Base-by-base conservation (phyloP, 2,797 vertebrate genomes). In the Periophthalmus magnuspinnatus region DNA sequence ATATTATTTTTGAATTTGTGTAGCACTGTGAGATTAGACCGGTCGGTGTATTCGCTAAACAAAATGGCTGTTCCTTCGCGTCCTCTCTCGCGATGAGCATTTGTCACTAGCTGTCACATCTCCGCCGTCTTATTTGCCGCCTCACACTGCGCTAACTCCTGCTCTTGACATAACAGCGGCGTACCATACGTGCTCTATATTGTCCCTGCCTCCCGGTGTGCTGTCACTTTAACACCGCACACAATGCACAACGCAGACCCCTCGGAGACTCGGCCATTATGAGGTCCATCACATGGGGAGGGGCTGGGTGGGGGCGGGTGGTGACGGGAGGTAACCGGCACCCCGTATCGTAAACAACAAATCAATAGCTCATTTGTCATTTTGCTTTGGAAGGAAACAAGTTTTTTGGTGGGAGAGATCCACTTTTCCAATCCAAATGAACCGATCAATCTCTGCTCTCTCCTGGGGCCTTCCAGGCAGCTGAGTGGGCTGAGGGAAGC, bases 351-450 rank as follows among this genome's bases (percentile, higher is more conserved):
- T 83, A 90, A 93, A 92, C 88, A 92, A 90, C 87, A 89, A 90
- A 94, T 94, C 91, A 72, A 94, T 93, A 92, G 83, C 86, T 93
- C 86, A 93, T 93, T 93, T 92, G 92, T 93, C 91, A 92, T 90
- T 32, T 90, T 79, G 80, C 83, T 86, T 91, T 87, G 82, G 86
- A 85, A 89, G 91, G 90, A 93, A 92, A 91, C 86, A 84, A 72
- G 84, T 91, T 93, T 92, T 88, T 87, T 83, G 63, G 71, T 73
- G 80, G 79, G 73, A 82, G 89, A 86, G 85, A 91, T 92, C 85
- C 89, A 88, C 91, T 93, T 91, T 92, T 92, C 89, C 84, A 88
- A 90, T 82, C 88, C 89, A 92, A 93, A 92, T 88, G 90, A 92
- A 90, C 84, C 88, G 83, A 93, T 93, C 92, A 93, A 92, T 93